phyloP scores from a whole-genome alignment of 2,113 vertebrate genomes.

The Oncorhynchus gorbuscha region DNA sequence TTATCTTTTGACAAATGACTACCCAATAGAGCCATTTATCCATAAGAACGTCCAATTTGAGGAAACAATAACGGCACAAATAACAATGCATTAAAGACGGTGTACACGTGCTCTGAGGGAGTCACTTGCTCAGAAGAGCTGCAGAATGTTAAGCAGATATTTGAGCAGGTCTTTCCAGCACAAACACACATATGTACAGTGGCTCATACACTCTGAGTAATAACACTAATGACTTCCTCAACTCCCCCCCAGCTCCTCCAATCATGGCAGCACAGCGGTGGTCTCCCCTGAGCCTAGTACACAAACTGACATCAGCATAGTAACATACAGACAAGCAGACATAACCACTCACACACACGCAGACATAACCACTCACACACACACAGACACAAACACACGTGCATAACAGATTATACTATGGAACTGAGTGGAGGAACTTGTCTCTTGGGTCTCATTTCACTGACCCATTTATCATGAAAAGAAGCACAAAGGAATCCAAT shows the following conservation, averaged over 20 bases:
- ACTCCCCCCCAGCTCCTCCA: too few relatives aligned
- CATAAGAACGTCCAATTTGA: slow-evolving; percentile 22
- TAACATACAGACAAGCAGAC: background rate
- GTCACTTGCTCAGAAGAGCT: background rate
- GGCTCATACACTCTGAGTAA: too few relatives aligned
- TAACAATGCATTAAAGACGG: background rate
- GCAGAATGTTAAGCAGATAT: background rate
- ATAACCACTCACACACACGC: background rate
- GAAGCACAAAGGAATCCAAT: slow-evolving; percentile 27
- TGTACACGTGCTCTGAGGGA: background rate
- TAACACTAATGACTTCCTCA: too few relatives aligned
- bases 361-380: background rate
- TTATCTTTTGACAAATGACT: slow-evolving; percentile 41
- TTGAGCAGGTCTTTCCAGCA: too few relatives aligned
- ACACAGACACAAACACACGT: background rate
- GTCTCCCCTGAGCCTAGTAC: too few relatives aligned
- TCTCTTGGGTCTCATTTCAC: background rate
- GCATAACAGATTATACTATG: too few relatives aligned
- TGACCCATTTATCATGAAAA: slow-evolving; percentile 45
- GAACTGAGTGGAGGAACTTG: background rate
- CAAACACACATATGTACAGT: background rate
- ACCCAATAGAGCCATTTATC: slow-evolving; percentile 8
- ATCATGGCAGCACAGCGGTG: too few relatives aligned
- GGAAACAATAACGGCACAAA: slow-evolving; percentile 19
- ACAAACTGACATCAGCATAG: too few relatives aligned